Evolutionary conservation across 2,797 vertebrate species (phyloP), one percentile per base, ranked within the genome.

Genomic region (Diplodus sargus): DNA sequence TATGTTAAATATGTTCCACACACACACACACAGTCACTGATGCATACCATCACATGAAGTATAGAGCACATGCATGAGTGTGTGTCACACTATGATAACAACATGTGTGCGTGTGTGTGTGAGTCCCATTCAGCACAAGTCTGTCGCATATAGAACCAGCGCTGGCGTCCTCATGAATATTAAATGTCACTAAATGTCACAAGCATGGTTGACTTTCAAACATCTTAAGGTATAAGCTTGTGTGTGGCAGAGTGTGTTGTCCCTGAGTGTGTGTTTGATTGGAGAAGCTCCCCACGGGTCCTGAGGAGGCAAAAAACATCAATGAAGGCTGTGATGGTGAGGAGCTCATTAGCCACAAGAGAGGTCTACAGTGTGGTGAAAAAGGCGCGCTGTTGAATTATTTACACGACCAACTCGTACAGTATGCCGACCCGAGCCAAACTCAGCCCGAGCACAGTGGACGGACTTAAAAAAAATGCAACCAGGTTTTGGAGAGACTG

Each of bases 161-260:
- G 57, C n/a, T 62, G 39, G 4, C 2, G 13, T 54, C 47, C 70
- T 90, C 85, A 91, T 93, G 57, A 90, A 93, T 93, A 90, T 90
- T 90, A 89, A 87, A 93, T 92, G 81, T 69, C 74, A 76, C 74
- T 79, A 83, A 85, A 93, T 93, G 88, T 76, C 79, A 83, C 82
- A 79, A 86, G 89, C 79, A 87, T 57, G 61, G 74, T 66, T 91
- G 90, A 78, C 91, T 87, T 87, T 87, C 81, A 82, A 49, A 58
- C 56, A 70, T 87, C 66, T 77, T 52, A 68, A 18, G 70, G 70
- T 66, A 59, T 83, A 75, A 76, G 51, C 43, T 34, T 65, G 53
- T 51, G 47, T 51, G 67, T 30, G 39, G 39, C 8, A 39, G 39
- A 39, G 22, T 52, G 34, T 62, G 70, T 63, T 66, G 64, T 48